A percentile compares a stretch with the other conserved stretches of the same genome.
These are phyloP conservation scores for Ormyrus thymus DNA, from an alignment of 2,888 invertebrate genomes.

Conservation along the genomic window DNA sequence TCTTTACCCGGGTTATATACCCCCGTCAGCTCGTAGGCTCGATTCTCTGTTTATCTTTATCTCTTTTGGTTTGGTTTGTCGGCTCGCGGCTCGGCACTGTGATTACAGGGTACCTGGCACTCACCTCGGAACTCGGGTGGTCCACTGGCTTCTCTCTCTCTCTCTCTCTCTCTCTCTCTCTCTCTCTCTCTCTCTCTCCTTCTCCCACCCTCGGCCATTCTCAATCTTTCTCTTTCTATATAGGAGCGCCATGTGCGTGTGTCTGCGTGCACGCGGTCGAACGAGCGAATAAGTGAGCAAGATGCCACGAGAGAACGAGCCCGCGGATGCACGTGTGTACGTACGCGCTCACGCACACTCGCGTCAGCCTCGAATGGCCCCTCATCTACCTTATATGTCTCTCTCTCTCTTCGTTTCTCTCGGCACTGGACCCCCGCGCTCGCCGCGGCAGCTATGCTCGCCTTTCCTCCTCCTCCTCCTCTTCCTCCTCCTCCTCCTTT, in stretches of 20 bases:
- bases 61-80: constrained; percentile 75
- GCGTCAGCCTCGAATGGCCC: constrained; percentile 7
- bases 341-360: neutral
- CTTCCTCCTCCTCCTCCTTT: neutral
- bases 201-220: constrained; percentile 35
- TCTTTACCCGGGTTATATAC: constrained; percentile 59
- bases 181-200: neutral
- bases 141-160: constrained; percentile 60
- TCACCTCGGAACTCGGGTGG: constrained; percentile 75
- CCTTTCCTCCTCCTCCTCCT: constrained; percentile 27
- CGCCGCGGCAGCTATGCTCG: constrained; percentile 28
- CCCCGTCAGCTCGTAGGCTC: constrained; percentile 70
- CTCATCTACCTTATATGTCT: constrained; percentile 31
- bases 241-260: constrained; percentile 22
- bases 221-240: constrained; percentile 48
- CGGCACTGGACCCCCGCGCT: constrained; percentile 47
- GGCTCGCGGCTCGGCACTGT: constrained; percentile 74
- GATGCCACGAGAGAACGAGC: constrained; percentile 38
- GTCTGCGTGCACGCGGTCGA: constrained; percentile 55
- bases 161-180: constrained; percentile 1
- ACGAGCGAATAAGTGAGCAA: constrained; percentile 52
- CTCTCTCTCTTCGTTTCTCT: constrained; percentile 24
- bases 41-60: constrained; percentile 75
- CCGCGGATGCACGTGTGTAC: neutral
- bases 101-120: constrained; percentile 75